Percentiles rank a stretch among this genome's conserved stretches.
Evolutionary conservation across 2,888 invertebrate genomes (phyloP).

Genomic region (Acholoe squamosa): DNA sequence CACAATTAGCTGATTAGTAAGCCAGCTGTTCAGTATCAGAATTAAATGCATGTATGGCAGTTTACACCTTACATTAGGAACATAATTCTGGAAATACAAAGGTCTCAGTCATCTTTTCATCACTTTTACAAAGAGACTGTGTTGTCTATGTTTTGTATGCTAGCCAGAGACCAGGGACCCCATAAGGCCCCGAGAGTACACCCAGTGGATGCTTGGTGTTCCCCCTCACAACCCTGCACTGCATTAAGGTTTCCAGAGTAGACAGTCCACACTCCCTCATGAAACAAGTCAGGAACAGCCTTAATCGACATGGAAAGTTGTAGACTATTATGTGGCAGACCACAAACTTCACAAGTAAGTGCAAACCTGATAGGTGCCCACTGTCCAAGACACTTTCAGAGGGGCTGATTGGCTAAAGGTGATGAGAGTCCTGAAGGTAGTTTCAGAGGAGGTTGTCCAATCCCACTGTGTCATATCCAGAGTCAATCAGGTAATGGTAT

Average conservation of each 20-base stretch:
- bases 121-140: not conserved
- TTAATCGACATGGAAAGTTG: slow-evolving; percentile 31
- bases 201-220: not conserved
- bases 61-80: too few species aligned
- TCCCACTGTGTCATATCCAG: too few species aligned
- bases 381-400: not conserved
- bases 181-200: not conserved
- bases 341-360: slow-evolving; percentile 17
- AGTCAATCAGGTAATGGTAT: too few species aligned
- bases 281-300: not conserved
- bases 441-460: too few species aligned
- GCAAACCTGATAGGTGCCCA: too few species aligned
- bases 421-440: not conserved
- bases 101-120: too few species aligned
- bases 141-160: slow-evolving; percentile 18
- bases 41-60: too few species aligned
- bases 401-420: slow-evolving; percentile 19
- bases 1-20: too few species aligned
- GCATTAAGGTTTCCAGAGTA: slow-evolving; percentile 14
- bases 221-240: not conserved
- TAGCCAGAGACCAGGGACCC: slow-evolving; percentile 6
- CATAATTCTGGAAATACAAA: too few species aligned
- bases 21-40: too few species aligned
- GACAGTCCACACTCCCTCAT: not conserved
- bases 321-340: not conserved